Percentiles rank a stretch among this genome's conserved stretches.
Conservation (phyloP, 2,888 invertebrate species). For the Lissocephala sabroskyi region DNA sequence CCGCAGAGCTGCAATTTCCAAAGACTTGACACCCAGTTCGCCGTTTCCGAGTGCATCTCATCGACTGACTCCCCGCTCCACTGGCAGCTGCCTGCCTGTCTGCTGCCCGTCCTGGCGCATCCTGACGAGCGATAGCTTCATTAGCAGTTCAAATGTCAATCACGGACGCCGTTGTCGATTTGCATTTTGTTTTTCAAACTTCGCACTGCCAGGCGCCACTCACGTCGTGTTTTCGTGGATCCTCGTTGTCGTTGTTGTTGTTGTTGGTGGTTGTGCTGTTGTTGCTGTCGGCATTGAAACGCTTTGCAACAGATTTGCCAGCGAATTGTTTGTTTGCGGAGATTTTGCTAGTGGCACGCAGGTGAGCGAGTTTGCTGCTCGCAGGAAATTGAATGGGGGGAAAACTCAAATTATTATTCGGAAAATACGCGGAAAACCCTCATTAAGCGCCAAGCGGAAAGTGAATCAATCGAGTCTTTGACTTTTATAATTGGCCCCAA, state of each 20-base stretch:
- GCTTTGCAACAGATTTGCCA: not conserved
- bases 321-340: not conserved
- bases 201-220: too few species aligned
- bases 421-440: too few species aligned
- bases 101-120: not conserved
- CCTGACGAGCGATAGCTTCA: conserved; percentile 34
- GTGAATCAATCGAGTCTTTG: too few species aligned
- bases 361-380: too few species aligned
- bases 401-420: too few species aligned
- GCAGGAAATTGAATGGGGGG: too few species aligned
- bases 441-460: too few species aligned
- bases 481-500: too few species aligned
- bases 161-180: conserved; percentile 14
- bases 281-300: not conserved
- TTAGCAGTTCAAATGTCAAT: conserved; percentile 44
- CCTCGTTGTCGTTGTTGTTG: not conserved
- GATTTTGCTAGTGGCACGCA: not conserved
- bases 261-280: not conserved
- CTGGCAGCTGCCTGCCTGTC: not conserved
- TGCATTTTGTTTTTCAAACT: conserved; percentile 1
- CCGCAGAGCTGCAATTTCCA: not conserved
- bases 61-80: not conserved
- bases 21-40: too few species aligned
- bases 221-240: not conserved
- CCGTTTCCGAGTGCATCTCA: not conserved